phyloP scores from a whole-genome alignment of 2,888 invertebrate genomes.

The Hypomecis atomaria region DNA sequence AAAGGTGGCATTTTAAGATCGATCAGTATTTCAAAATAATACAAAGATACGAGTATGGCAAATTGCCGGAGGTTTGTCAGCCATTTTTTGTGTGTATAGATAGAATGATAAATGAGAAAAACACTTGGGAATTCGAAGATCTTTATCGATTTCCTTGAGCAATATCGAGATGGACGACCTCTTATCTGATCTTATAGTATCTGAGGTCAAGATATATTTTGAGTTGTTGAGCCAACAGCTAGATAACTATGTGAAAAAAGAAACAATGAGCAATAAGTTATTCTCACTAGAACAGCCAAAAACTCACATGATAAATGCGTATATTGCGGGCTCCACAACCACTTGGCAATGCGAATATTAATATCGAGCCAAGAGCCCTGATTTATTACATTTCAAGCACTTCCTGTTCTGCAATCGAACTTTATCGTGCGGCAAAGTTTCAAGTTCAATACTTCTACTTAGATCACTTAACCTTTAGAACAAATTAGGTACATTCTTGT shows the following conservation, averaged over 20 bases:
- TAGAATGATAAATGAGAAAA: not conserved
- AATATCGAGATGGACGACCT: not conserved
- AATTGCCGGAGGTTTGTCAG: too few relatives aligned
- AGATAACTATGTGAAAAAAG: not conserved
- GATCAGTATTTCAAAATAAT: not conserved
- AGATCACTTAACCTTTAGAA: too few relatives aligned
- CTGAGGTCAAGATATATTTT: slow-evolving; percentile 1
- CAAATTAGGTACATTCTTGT: too few relatives aligned
- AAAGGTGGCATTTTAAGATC: not conserved
- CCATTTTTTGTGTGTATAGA: not conserved
- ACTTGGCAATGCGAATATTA: slow-evolving; percentile 2
- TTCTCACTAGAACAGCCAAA: not conserved
- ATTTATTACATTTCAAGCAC: not conserved
- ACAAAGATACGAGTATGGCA: too few relatives aligned
- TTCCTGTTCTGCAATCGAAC: not conserved
- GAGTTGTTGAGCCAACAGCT: not conserved
- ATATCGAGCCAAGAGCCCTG: slow-evolving; percentile 2
- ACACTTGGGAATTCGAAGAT: not conserved
- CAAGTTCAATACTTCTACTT: not conserved
- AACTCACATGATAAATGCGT: too few relatives aligned
- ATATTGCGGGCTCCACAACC: slow-evolving; percentile 5
- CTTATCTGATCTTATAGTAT: too few relatives aligned
- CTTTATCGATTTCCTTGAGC: not conserved
- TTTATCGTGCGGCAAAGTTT: too few relatives aligned
- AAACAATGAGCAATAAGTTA: not conserved